phyloP scores from a whole-genome alignment of 2,797 vertebrate species.

The Microctenopoma steveboyesi region DNA sequence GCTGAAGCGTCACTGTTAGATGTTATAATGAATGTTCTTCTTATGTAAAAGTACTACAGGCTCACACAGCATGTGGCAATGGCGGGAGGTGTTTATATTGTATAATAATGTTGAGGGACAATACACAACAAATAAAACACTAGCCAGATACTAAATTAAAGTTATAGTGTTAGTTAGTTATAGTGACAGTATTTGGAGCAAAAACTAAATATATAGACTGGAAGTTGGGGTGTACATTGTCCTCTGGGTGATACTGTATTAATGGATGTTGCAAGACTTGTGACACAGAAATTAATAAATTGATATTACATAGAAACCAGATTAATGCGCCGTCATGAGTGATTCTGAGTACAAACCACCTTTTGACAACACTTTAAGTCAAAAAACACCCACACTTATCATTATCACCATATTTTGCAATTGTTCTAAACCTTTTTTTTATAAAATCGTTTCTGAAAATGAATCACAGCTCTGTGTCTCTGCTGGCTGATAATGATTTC shows the following conservation, averaged over 20 bases:
- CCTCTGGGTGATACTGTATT: background rate
- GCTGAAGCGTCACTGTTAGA: constrained; percentile 40
- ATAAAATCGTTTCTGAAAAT: too few relatives aligned
- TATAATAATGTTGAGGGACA: background rate
- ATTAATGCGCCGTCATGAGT: constrained; percentile 37
- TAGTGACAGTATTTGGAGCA: background rate
- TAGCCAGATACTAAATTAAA: background rate
- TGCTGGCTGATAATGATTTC: background rate
- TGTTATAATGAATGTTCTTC: constrained; percentile 35
- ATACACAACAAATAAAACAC: background rate
- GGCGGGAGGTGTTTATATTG: constrained; percentile 5
- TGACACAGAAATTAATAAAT: constrained; percentile 29
- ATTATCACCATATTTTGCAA: too few relatives aligned
- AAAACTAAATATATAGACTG: too few relatives aligned
- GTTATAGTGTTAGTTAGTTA: background rate
- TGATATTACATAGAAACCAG: constrained; percentile 57
- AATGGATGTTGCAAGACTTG: constrained; percentile 45
- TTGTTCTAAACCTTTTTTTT: background rate
- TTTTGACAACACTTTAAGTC: background rate
- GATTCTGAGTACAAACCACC: background rate
- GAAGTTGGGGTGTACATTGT: too few relatives aligned
- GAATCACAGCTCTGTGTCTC: too few relatives aligned
- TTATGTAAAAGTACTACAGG: constrained; percentile 39
- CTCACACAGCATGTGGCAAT: constrained; percentile 30
- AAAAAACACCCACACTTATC: background rate